Conservation (phyloP, 53 echinoderm and acorn worm genomes). For the Arbacia lixula region DNA sequence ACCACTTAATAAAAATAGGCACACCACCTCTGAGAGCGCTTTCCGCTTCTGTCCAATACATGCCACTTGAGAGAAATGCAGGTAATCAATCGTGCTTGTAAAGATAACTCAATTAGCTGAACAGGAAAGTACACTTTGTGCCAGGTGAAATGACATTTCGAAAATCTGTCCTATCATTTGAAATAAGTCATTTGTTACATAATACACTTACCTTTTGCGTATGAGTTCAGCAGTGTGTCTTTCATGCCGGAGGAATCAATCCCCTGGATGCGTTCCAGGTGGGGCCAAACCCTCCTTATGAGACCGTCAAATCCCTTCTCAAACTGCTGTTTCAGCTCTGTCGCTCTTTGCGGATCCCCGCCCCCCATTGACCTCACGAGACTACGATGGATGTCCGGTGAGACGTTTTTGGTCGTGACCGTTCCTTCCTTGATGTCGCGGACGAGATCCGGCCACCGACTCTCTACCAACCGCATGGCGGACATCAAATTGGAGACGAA, state of each 20-base stretch:
- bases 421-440: conserved; percentile 65
- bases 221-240: conserved; percentile 41
- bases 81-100: too few species aligned
- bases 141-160: too few species aligned
- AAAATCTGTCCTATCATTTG: too few species aligned
- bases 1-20: too few species aligned
- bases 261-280: conserved; percentile 39
- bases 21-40: too few species aligned
- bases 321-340: conserved; percentile 68
- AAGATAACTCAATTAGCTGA: too few species aligned
- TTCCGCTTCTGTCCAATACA: too few species aligned
- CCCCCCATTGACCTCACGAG: conserved; percentile 23
- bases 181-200: too few species aligned
- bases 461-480: conserved; percentile 58
- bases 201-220: conserved; percentile 58
- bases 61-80: too few species aligned
- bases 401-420: conserved; percentile 36
- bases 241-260: conserved; percentile 49
- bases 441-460: conserved; percentile 68
- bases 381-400: conserved; percentile 25
- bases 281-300: conserved; percentile 78
- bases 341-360: conserved; percentile 56
- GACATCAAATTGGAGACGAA: conserved; percentile 59
- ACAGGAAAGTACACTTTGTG: too few species aligned
- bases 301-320: conserved; percentile 80